Base-by-base conservation (phyloP, 2,797 vertebrate species). In the Poeciliopsis turneri region DNA sequence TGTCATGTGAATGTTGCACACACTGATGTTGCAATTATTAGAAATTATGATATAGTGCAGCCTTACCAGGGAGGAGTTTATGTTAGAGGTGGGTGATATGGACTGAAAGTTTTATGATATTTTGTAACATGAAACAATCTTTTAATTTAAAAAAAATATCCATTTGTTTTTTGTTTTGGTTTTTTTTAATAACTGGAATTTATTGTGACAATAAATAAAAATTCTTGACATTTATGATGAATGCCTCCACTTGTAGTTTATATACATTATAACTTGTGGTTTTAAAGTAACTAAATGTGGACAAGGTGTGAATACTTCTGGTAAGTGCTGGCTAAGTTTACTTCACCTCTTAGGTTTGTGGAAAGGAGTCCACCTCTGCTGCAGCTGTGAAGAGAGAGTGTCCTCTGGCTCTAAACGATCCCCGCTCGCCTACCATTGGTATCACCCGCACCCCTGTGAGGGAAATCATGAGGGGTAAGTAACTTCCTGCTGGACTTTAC, bases 401-500 rank as follows among this genome's bases (percentile, higher is more conserved):
- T 76, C 74, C 85, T 0, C n/a, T 90, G 68, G 76, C 43, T 2
- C 75, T 89, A 1, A 33, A 43, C 45, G 96, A 96, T 87, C 96
- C 96, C 0, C 94, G 96, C 18, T 96, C 96, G 2, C 96, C 96
- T 16, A 89, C 94, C 1, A 15, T 90, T 45, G 95, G 92, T 2
- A 75, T 96, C 36, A 55, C 71, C 39, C 95, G 96, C 46, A 96
- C 96, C 1, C 96, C 96, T 20, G 77, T 92, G 82, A 95, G 95
- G 83, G 93, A 95, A 5, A 84, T 88, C n/a, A 88, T 96, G 92
- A 94, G 90, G 90, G 92, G 96, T 96, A 12, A 73, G 71, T 1
- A 5, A 7, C 0, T 39, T 79, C 51, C 5, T 61, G 11, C 0
- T 39, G 41, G 0, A 5, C 25, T 53, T 87, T 77, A 41, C 5